These are phyloP conservation scores for Gastrophryne carolinensis DNA, from an alignment of 2,797 vertebrate genomes.

Conservation along the genomic window DNA sequence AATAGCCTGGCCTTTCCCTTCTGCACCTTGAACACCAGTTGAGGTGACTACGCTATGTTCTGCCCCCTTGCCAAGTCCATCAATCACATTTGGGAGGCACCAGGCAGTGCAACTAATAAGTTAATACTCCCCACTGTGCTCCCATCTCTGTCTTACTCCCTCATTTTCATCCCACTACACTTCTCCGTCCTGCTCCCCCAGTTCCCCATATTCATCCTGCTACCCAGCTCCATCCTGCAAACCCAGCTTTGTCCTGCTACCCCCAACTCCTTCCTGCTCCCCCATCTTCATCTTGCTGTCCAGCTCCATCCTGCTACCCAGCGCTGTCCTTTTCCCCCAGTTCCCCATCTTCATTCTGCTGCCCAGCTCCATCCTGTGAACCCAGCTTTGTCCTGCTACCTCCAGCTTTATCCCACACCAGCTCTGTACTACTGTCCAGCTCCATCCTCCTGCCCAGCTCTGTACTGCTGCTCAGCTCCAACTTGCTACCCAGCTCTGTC, in stretches of 20 bases:
- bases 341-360: too few relatives aligned
- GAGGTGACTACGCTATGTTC: too few relatives aligned
- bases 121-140: slow-evolving; percentile 12
- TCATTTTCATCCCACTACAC: not conserved
- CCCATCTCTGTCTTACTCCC: not conserved
- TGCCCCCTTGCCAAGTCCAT: too few relatives aligned
- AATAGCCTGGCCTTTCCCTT: too few relatives aligned
- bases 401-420: not conserved
- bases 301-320: not conserved
- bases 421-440: not conserved
- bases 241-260: not conserved
- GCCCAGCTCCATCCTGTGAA: too few relatives aligned
- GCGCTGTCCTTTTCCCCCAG: not conserved
- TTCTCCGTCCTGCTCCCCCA: not conserved
- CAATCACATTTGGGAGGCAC: too few relatives aligned
- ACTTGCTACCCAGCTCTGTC: not conserved
- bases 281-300: not conserved
- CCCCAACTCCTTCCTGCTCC: not conserved
- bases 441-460: too few relatives aligned
- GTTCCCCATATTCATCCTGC: too few relatives aligned
- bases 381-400: not conserved
- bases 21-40: too few relatives aligned
- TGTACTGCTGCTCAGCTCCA: not conserved
- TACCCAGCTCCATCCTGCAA: too few relatives aligned
- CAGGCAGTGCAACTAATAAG: too few relatives aligned